Base-by-base conservation (phyloP, 2,888 invertebrate genomes). In the Drosophila greeni region DNA sequence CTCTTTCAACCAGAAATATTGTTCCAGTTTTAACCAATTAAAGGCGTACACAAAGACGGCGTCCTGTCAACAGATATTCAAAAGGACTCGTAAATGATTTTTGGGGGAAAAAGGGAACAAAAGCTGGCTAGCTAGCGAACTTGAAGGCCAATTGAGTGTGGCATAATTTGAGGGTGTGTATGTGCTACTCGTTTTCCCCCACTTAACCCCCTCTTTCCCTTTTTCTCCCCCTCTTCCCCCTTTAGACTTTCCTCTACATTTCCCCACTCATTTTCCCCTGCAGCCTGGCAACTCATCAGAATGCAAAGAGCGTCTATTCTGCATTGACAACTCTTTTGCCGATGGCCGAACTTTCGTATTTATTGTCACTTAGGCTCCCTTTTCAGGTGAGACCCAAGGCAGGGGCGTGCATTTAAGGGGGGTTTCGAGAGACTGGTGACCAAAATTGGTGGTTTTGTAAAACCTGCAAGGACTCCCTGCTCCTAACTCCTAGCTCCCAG, bases 401-500 rank as follows among this genome's bases (percentile, higher is more conserved):
- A 45, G 24, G 45, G 29, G 45, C 11, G 26, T 49, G n/a, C 34
- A 49, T 34, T 26, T 48, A 14, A 1, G 51, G 36, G 31, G 14
- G 7, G 26, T 0, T 24, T 24, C 24, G 24, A 24, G 9, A 37
- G 37, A 12, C 7, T 31, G 31, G 49, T 29, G 65, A 80, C 77
- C 80, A 71, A 78, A 80, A 82, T 79, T 82, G 76, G 82, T 80
- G 82, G 80, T 77, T 79, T 80, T 76, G 79, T 76, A 79, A 76
- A 81, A 76, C 75, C 70, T 62, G 73, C 70, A 62, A 76, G 66
- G 68, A 65, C 60, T 52, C 48, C 48, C 64, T 42, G 43, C 16
- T 20, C 60, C 56, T 34, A 66, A 52, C 56, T 51, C 39, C 37
- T 34, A 66, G 54, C 58, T 51, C 39, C 37, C 49, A 51, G 12